Percentiles rank a stretch among this genome's conserved stretches.
phyloP scores from a whole-genome alignment of 2,888 invertebrate species.

The Apomyelois bistriatella region DNA sequence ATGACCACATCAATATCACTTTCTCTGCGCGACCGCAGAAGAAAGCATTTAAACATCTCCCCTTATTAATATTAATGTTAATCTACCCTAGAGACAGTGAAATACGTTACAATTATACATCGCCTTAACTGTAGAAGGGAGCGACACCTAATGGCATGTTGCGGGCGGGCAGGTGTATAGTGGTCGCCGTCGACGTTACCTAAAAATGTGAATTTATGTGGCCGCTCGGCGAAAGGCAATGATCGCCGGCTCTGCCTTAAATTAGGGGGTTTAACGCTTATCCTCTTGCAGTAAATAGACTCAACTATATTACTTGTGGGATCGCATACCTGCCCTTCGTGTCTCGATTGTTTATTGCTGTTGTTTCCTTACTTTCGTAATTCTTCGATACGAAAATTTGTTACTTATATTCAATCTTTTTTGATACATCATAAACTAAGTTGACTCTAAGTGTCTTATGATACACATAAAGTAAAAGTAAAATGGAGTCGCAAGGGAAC shows the following conservation, averaged over 20 bases:
- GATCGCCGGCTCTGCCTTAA: conserved; percentile 74
- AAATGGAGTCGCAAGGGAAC: conserved; percentile 18
- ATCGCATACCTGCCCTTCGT: conserved; percentile 39
- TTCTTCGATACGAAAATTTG: neutral
- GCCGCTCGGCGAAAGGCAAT: conserved; percentile 64
- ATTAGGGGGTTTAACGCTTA: conserved; percentile 75
- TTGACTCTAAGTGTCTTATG: conserved; percentile 11
- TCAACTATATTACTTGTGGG: conserved; percentile 61
- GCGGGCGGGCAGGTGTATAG: conserved; percentile 61
- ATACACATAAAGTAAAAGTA: conserved; percentile 18
- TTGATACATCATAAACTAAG: neutral
- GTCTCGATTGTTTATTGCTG: conserved; percentile 49
- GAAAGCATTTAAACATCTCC: conserved; percentile 11
- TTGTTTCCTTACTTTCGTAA: neutral
- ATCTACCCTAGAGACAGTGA: conserved; percentile 8
- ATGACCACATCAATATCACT: conserved; percentile 12
- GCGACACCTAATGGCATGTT: conserved; percentile 55
- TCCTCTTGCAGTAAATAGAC: conserved; percentile 71
- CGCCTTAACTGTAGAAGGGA: conserved; percentile 27
- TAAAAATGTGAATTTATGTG: conserved; percentile 76
- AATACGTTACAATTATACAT: conserved; percentile 13
- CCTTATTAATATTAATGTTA: conserved; percentile 13
- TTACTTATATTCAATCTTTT: too few relatives aligned
- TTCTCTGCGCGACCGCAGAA: neutral
- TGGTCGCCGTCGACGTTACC: conserved; percentile 48